phyloP scores from a whole-genome alignment of 2,888 invertebrate species.

The Odontothrips loti region DNA sequence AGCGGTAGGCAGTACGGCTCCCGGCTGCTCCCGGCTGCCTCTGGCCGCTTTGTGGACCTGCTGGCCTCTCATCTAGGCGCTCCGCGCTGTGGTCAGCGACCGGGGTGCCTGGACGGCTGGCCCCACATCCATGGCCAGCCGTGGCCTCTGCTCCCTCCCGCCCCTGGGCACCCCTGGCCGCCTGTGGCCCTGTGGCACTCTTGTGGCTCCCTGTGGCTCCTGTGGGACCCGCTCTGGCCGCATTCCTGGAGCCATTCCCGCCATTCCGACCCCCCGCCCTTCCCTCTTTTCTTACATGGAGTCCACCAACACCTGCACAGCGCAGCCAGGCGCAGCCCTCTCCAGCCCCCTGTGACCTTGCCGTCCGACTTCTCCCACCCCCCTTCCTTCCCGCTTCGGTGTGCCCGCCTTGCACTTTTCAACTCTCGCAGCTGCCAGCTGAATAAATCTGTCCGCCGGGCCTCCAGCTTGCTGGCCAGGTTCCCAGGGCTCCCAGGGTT shows the following conservation, averaged over 20 bases:
- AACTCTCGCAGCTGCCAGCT: constrained; percentile 18
- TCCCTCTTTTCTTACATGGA: neutral
- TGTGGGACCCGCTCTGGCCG: no score
- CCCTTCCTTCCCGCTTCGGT: neutral
- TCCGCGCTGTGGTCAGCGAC: no score
- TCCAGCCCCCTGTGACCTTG: neutral
- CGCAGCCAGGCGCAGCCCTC: neutral
- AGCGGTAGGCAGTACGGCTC: neutral
- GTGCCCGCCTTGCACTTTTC: constrained; percentile 17
- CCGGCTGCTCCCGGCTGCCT: neutral
- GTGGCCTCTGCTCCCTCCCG: neutral
- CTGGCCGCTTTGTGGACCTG: neutral
- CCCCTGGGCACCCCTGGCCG: neutral
- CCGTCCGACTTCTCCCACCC: neutral
- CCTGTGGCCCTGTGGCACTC: no score
- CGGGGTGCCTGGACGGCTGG: no score
- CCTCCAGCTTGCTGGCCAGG: neutral
- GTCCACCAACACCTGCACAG: neutral
- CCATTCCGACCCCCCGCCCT: neutral
- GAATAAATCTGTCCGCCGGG: constrained; percentile 16
- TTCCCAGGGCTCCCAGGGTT: neutral
- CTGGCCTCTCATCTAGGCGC: no score
- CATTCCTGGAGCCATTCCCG: no score
- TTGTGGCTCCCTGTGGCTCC: no score
- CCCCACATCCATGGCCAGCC: no score